Base-by-base conservation (phyloP, 2,797 vertebrate genomes). In the Tokudaia tokunoshimensis region DNA sequence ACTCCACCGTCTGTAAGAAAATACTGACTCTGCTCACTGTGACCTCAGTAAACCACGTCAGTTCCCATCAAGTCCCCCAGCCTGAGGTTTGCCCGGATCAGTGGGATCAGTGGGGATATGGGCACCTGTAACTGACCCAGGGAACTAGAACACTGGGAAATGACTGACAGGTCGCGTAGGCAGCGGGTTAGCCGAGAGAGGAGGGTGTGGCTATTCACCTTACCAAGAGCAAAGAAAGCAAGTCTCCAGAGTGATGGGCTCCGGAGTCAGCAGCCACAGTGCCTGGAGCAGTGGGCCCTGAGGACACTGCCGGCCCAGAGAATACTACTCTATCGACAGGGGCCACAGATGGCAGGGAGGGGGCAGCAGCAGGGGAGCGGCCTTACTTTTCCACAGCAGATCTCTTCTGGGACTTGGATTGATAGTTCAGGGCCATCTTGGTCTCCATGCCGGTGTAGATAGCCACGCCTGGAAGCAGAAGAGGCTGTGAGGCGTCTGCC, bases 371-470 rank as follows among this genome's bases (percentile, higher is more conserved):
- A 41, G 12, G 47, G 79, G 20, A 8, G 31, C 50, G 82, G 83
- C 96, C 98, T 99, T 99, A 99, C 99, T 99, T 99, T 98, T 99
- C 99, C 59, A 99, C 99, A 41, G 99, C 99, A 29, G 99, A 99
- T 55, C 99, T 99, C 97, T 99, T 99, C 99, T 99, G 99, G 95
- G 99, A 99, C 98, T 99, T 99, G 67, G 99, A 99, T 92, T 99
- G 99, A 94, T 99, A 99, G 98, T 99, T 99, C 92, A 99, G 98
- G 12, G 99, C 99, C 99, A 99, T 99, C 98, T 99, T 99, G 50
- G 99, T 99, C 98, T 99, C 99, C 99, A 99, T 99, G 97, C 99
- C 99, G 0, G 99, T 99, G 98, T 99, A 99, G 98, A 99, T 99
- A 91, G 99, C 99, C 67, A 99, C 99, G 75, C 99, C 99, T 99